Conservation (phyloP, 1,140 invertebrate genomes). For the Drosophila novamexicana region DNA sequence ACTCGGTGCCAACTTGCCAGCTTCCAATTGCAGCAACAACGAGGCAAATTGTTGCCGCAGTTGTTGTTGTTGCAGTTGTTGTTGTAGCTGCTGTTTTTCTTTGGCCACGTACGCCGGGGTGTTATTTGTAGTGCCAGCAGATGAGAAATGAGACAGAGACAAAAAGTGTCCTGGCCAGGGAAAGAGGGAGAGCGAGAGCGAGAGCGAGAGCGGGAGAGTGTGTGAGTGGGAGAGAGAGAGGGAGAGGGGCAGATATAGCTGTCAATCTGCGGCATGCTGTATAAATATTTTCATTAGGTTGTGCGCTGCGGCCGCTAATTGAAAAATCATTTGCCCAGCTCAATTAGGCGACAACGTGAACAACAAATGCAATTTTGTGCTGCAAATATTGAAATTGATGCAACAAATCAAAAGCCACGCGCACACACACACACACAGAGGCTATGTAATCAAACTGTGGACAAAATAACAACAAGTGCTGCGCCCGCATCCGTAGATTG, state of each 20-base stretch:
- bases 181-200: neutral
- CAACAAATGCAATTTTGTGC: constrained; percentile 40
- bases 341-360: constrained; percentile 49
- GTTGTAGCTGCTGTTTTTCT: constrained; percentile 6
- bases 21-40: constrained; percentile 26
- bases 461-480: constrained; percentile 12
- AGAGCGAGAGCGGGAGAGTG: neutral
- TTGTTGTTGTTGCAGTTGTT: neutral
- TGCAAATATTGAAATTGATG: constrained; percentile 35
- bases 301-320: constrained; percentile 49
- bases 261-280: constrained; percentile 13
- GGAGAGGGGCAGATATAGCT: neutral
- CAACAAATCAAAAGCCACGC: constrained; percentile 13
- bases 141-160: constrained; percentile 36
- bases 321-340: constrained; percentile 68
- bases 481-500: neutral
- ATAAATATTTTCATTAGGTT: constrained; percentile 66
- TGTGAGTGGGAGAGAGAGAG: neutral
- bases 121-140: constrained; percentile 31
- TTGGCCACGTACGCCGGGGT: constrained; percentile 19
- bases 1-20: constrained; percentile 8
- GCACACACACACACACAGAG: neutral
- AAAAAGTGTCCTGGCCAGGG: neutral
- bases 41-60: neutral
- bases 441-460: constrained; percentile 5